Evolutionary conservation across 2,888 invertebrate species (phyloP).

Genomic region (Pyrrhosoma nymphula): DNA sequence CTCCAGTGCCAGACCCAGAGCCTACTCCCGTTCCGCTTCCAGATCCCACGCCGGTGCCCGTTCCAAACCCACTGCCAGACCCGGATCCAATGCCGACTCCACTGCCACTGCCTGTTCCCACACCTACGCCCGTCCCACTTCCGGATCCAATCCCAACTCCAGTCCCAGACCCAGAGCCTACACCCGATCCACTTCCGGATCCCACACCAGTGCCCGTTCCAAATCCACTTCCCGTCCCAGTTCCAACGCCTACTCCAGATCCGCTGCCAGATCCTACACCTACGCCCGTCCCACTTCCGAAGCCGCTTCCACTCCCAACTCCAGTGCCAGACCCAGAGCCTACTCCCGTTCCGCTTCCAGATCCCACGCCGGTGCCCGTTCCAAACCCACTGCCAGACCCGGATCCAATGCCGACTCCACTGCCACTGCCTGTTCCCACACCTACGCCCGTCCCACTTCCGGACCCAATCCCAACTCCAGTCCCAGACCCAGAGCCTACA

Average conservation of each 20-base stretch:
- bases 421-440: background rate
- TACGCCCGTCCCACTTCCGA: background rate
- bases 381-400: background rate
- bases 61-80: background rate
- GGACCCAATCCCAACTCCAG: background rate
- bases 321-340: background rate
- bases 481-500: background rate
- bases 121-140: background rate
- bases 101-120: background rate
- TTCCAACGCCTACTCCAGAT: background rate
- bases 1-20: background rate
- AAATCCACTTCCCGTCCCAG: background rate
- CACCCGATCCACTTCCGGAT: background rate
- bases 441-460: background rate
- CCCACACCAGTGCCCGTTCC: background rate
- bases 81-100: background rate
- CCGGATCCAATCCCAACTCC: background rate
- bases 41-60: background rate
- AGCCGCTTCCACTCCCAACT: background rate
- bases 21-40: slow-evolving; percentile 6
- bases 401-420: background rate
- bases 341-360: background rate
- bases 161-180: background rate
- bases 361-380: background rate
- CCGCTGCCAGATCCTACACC: background rate